Base-by-base conservation (phyloP, 2,113 vertebrate genomes). In the Pseudolaguvia tuberculata region DNA sequence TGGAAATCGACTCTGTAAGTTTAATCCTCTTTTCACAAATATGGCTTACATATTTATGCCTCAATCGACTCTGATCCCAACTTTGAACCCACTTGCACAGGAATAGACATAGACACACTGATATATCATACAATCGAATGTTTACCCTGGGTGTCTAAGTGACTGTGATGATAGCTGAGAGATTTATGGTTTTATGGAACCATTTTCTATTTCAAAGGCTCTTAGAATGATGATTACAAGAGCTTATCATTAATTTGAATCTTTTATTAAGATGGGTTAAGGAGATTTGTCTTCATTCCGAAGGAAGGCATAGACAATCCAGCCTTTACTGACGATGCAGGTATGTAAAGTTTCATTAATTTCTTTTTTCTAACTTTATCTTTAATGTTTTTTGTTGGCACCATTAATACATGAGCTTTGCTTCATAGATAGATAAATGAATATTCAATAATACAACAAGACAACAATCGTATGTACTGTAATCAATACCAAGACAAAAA, bases 301-400 rank as follows among this genome's bases (percentile, higher is more conserved):
- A 96, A 93, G 85, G 88, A 92, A 79, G 96, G 96, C 70, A 94
- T 99, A 5, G 95, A 98, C 85, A 99, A 98, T 84, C 96, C 95
- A 62, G 91, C 91, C 0, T 85, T 92, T 85, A 82, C 91, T 18
- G 96, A 98, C 56, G 93, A 95, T 63, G 75, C 35, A 56, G 94
- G 95, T 97, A 81, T 53, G 76, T 70, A 70, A 27, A 14, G 13
- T 66, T 52, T 52, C 53, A 4, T 27, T 18, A 35, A 29, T 17
- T 3, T 3, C 20, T 42, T 45, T 21, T 50, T 67, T 65, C 47
- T 65, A 25, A 14, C 6, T 63, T 45, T 23, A 5, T 6, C 35
- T 63, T 23, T 61, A 20, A 61, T 9, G 11, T 45, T 25, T 50
- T 11, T 27, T 66, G 45, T 1, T 50, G 1, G 23, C 42, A 20